A percentile compares a stretch with the other conserved stretches of the same genome.
phyloP scores from a whole-genome alignment of 2,113 vertebrate species.

The Calidris pygmaea region DNA sequence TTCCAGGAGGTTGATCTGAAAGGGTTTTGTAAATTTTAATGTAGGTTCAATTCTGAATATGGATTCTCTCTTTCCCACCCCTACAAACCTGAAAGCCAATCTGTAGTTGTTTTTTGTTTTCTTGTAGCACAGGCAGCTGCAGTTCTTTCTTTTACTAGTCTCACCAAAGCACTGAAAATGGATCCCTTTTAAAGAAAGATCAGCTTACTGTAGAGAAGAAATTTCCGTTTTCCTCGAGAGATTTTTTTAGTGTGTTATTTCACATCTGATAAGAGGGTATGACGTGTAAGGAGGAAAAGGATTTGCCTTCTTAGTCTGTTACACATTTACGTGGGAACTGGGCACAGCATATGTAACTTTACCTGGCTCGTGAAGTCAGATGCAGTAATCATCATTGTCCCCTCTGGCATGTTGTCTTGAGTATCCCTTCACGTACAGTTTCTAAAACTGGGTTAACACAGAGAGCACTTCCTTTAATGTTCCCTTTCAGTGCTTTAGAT shows the following conservation, averaged over 20 bases:
- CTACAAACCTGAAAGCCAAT: not conserved
- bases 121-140: not conserved
- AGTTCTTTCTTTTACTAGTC: not conserved
- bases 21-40: not conserved
- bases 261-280: not conserved
- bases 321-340: not conserved
- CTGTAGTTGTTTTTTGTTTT: not conserved
- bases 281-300: not conserved
- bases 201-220: not conserved
- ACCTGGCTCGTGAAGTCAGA: not conserved
- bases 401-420: not conserved
- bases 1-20: not conserved
- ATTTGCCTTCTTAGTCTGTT: not conserved
- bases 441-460: conserved; percentile 38
- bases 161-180: not conserved
- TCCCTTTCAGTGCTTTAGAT: not conserved
- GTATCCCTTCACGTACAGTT: conserved; percentile 24
- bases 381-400: not conserved
- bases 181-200: not conserved
- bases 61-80: not conserved
- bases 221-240: not conserved
- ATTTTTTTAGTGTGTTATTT: not conserved
- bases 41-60: not conserved
- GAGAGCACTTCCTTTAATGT: conserved; percentile 15
- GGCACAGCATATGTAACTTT: not conserved